These are phyloP conservation scores for Chelonia mydas DNA, from an alignment of 2,797 vertebrate genomes.

Conservation along the genomic window DNA sequence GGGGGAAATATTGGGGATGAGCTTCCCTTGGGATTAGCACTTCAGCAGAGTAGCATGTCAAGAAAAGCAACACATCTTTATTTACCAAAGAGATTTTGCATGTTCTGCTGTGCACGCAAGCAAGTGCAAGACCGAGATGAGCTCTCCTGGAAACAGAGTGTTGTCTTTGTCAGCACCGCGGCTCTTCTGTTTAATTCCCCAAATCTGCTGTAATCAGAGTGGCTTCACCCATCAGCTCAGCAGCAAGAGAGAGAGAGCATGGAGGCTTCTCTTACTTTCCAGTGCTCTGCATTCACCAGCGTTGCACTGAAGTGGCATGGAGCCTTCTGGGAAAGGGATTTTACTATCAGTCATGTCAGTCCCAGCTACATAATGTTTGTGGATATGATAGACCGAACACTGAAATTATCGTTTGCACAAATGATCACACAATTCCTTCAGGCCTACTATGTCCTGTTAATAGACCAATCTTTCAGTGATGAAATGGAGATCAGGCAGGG, in stretches of 20 bases:
- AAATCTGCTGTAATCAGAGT: constrained; percentile 67
- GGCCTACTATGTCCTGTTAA: constrained; percentile 78
- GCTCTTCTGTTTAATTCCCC: constrained; percentile 60
- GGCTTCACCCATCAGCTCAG: constrained; percentile 29
- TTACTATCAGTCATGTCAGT: constrained; percentile 65
- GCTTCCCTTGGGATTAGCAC: constrained; percentile 59
- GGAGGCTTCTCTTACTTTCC: neutral
- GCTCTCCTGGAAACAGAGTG: constrained; percentile 29
- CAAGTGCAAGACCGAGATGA: constrained; percentile 44
- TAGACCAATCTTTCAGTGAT: constrained; percentile 79
- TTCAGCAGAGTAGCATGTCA: constrained; percentile 13
- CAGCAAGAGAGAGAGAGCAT: neutral
- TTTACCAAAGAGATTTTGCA: constrained; percentile 69
- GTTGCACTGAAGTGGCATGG: constrained; percentile 69
- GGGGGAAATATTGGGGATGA: constrained; percentile 10
- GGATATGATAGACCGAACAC: constrained; percentile 73
- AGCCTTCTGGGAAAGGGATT: constrained; percentile 63
- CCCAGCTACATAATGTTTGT: constrained; percentile 72
- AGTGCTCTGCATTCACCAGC: constrained; percentile 53
- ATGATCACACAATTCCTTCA: constrained; percentile 76
- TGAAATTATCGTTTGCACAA: constrained; percentile 81
- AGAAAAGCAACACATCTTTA: constrained; percentile 64
- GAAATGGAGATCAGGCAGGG: constrained; percentile 76
- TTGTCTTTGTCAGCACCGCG: constrained; percentile 30
- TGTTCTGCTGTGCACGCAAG: neutral